These are phyloP conservation scores for Pelodiscus sinensis DNA, from an alignment of 2,113 vertebrate species.

Conservation along the genomic window DNA sequence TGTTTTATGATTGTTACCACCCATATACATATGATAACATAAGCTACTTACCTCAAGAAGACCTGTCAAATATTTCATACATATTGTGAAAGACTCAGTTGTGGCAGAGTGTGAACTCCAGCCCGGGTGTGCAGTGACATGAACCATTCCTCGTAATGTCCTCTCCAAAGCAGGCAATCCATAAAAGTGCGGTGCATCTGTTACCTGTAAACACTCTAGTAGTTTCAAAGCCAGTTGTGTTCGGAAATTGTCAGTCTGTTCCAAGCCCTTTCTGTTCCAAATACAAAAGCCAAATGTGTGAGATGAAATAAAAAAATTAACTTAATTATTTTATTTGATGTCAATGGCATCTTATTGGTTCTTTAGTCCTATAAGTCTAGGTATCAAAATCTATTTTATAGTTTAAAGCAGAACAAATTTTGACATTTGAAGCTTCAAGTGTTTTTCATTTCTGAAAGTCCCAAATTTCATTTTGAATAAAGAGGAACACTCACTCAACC, in stretches of 20 bases:
- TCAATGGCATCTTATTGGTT: background rate
- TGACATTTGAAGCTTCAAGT: background rate
- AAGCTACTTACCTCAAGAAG: conserved; percentile 87
- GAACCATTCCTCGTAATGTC: conserved; percentile 89
- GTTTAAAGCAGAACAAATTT: background rate
- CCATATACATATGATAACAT: background rate
- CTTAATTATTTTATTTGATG: background rate
- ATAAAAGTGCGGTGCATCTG: conserved; percentile 93
- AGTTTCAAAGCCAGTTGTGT: conserved; percentile 89
- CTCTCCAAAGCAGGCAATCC: conserved; percentile 94
- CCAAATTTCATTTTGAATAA: background rate
- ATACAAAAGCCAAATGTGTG: background rate
- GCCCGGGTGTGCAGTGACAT: conserved; percentile 86
- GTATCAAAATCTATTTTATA: background rate
- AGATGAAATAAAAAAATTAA: background rate
- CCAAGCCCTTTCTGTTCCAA: conserved; percentile 82
- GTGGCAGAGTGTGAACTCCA: conserved; percentile 88
- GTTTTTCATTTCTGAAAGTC: background rate
- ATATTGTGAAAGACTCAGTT: conserved; percentile 81
- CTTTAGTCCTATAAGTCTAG: background rate
- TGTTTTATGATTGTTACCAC: background rate
- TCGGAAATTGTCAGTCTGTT: conserved; percentile 84
- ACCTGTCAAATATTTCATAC: conserved; percentile 89
- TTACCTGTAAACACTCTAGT: conserved; percentile 89
- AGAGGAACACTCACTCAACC: background rate